A percentile compares a stretch with the other conserved stretches of the same genome.
Evolutionary conservation across 2,888 invertebrate genomes (phyloP).

Genomic region (Gymnoscelis rufifasciata): DNA sequence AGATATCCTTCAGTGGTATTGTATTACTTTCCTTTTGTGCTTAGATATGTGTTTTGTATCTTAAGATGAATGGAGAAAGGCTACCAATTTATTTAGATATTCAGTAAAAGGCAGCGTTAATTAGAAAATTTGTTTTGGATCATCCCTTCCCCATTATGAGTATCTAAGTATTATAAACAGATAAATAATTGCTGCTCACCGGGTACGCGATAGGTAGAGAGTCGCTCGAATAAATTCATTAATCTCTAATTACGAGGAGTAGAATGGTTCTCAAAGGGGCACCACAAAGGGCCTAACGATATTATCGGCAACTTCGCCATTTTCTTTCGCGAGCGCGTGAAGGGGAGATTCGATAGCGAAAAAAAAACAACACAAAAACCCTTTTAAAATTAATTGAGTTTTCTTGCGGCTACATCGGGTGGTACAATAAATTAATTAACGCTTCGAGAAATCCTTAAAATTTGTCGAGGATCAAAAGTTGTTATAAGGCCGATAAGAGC

Average conservation of each 20-base stretch:
- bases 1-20: slow-evolving; percentile 17
- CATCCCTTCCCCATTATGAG: slow-evolving; percentile 7
- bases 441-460: slow-evolving; percentile 76
- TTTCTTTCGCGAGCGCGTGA: slow-evolving; percentile 44
- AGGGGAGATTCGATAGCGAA: slow-evolving; percentile 50
- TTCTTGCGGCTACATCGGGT: slow-evolving; percentile 75
- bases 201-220: slow-evolving; percentile 17
- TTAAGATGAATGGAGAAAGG: too few species aligned
- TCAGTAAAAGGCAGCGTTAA: not conserved
- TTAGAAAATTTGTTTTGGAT: not conserved
- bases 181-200: slow-evolving; percentile 22
- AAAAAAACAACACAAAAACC: slow-evolving; percentile 78
- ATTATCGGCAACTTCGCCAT: slow-evolving; percentile 59
- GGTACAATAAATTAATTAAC: slow-evolving; percentile 79
- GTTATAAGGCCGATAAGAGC: slow-evolving; percentile 41
- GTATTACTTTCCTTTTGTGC: slow-evolving; percentile 18
- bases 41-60: too few species aligned
- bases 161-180: slow-evolving; percentile 15
- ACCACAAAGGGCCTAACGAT: slow-evolving; percentile 58
- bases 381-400: slow-evolving; percentile 80
- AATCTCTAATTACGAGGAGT: slow-evolving; percentile 67
- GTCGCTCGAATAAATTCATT: slow-evolving; percentile 54
- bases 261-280: slow-evolving; percentile 55
- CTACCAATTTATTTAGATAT: not conserved
- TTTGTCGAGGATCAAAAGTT: slow-evolving; percentile 77